Conservation (phyloP, 2,888 invertebrate genomes). For the Bellardia pandia region DNA sequence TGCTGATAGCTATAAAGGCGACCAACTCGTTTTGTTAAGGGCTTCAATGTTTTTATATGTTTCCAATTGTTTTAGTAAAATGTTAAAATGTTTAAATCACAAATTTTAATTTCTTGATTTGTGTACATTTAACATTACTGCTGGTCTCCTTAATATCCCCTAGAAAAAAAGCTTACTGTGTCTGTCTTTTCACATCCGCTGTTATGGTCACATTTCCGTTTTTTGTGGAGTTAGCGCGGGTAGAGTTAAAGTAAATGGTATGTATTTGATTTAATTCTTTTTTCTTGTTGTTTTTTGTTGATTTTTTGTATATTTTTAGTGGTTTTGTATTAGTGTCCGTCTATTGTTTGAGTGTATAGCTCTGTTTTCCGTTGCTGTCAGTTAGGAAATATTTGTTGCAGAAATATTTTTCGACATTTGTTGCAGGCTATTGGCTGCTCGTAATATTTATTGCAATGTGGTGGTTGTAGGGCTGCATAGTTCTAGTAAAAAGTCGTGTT, state of each 20-base stretch:
- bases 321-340: constrained; percentile 48
- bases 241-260: constrained; percentile 60
- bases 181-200: constrained; percentile 77
- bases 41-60: too few species aligned
- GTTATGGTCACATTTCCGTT: constrained; percentile 80
- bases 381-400: constrained; percentile 69
- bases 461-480: neutral
- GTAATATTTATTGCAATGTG: constrained; percentile 50
- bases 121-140: neutral
- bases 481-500: neutral
- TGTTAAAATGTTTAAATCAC: too few species aligned
- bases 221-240: constrained; percentile 52
- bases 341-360: constrained; percentile 24
- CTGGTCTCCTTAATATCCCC: constrained; percentile 18
- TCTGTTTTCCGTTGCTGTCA: constrained; percentile 49
- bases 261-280: constrained; percentile 50
- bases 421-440: constrained; percentile 41
- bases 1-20: neutral
- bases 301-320: constrained; percentile 43
- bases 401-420: constrained; percentile 21
- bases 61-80: too few species aligned
- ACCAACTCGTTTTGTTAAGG: neutral
- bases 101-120: neutral
- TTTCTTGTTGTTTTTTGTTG: neutral
- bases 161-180: neutral